These are phyloP conservation scores for Chaenogobius annularis DNA, from an alignment of 2,113 vertebrate genomes.

Conservation along the genomic window DNA sequence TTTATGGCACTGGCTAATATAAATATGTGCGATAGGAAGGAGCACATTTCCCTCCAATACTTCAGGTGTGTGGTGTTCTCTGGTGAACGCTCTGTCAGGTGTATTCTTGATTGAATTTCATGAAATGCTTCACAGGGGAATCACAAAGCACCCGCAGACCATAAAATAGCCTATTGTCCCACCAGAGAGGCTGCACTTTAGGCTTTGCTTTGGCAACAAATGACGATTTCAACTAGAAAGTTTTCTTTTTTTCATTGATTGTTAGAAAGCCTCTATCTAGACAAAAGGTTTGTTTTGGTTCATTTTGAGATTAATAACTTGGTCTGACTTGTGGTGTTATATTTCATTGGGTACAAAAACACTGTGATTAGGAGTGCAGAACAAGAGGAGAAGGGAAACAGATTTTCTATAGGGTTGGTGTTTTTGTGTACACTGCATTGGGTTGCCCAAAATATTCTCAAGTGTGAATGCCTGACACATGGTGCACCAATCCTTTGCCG, in stretches of 20 bases:
- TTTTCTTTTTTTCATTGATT: neutral
- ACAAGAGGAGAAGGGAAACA: neutral
- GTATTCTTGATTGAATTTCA: constrained; percentile 51
- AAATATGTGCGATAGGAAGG: constrained; percentile 28
- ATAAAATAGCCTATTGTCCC: constrained; percentile 29
- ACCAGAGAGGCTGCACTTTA: constrained; percentile 4
- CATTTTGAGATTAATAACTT: neutral
- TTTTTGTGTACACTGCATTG: neutral
- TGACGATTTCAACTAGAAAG: neutral
- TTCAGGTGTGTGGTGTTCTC: constrained; percentile 22
- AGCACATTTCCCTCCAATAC: constrained; percentile 17
- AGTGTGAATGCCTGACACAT: constrained; percentile 1
- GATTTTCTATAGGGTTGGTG: neutral
- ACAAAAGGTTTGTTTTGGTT: neutral
- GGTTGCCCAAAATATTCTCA: neutral
- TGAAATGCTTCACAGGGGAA: constrained; percentile 36
- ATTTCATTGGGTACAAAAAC: neutral
- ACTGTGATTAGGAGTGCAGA: neutral
- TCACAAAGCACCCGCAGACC: constrained; percentile 22
- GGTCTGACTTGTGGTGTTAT: neutral
- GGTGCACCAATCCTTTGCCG: neutral
- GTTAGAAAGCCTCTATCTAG: neutral
- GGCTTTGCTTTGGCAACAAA: constrained; percentile 15
- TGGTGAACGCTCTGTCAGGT: constrained; percentile 10
- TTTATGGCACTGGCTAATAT: constrained; percentile 24